These are phyloP conservation scores for Benthosema pterotum DNA, from an alignment of 2,797 vertebrate genomes.

Conservation along the genomic window DNA sequence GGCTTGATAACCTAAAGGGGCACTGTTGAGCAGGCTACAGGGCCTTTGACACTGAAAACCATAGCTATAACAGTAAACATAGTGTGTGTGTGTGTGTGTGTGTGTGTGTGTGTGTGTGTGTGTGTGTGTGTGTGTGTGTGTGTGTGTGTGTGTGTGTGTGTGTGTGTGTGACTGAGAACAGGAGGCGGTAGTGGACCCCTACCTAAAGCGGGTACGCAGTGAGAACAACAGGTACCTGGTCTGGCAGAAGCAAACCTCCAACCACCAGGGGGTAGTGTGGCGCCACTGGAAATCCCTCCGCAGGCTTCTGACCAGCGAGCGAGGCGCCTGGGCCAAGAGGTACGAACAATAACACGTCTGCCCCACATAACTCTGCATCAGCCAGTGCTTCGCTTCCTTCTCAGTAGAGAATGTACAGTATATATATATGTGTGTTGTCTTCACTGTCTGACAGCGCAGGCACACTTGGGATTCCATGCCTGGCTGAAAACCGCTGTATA, in stretches of 20 bases:
- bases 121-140: slow-evolving; percentile 13
- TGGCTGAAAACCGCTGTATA: too few species aligned
- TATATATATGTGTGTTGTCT: not conserved
- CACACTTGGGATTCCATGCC: too few species aligned
- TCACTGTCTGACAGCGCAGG: not conserved
- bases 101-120: not conserved
- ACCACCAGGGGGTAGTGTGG: slow-evolving; percentile 86
- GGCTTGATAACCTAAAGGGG: too few species aligned
- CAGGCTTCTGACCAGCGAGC: slow-evolving; percentile 86
- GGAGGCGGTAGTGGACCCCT: slow-evolving; percentile 88
- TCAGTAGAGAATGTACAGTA: not conserved
- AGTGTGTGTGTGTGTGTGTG: slow-evolving; percentile 3
- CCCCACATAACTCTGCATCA: not conserved
- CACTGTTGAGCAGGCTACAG: too few species aligned
- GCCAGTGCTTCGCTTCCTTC: too few species aligned
- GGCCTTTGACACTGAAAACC: too few species aligned
- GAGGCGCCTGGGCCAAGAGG: slow-evolving; percentile 91
- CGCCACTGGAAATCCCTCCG: slow-evolving; percentile 89
- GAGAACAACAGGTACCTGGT: slow-evolving; percentile 84
- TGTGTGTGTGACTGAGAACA: slow-evolving; percentile 51
- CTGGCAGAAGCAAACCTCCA: slow-evolving; percentile 84
- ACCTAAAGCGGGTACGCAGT: slow-evolving; percentile 75
- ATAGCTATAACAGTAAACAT: too few species aligned
- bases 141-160: slow-evolving; percentile 13
- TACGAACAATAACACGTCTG: slow-evolving; percentile 41